These are phyloP conservation scores for Amia ocellicauda DNA, from an alignment of 2,113 vertebrate genomes.

Conservation along the genomic window DNA sequence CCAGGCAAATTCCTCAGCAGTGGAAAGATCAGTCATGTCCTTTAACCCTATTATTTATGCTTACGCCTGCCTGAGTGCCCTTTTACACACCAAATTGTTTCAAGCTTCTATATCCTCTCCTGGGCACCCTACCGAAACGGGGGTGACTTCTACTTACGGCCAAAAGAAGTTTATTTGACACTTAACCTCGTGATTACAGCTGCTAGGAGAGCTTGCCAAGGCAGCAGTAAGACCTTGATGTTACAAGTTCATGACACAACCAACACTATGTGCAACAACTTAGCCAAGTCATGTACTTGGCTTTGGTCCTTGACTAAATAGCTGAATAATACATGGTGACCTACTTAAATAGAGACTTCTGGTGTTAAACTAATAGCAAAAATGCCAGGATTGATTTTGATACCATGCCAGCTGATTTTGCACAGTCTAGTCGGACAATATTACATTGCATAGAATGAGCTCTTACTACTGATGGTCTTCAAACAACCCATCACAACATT, in stretches of 20 bases:
- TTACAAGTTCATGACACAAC: too few relatives aligned
- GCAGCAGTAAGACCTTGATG: too few relatives aligned
- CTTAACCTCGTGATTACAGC: background rate
- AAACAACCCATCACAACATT: too few relatives aligned
- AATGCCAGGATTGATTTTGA: background rate
- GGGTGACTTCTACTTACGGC: background rate
- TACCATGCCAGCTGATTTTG: background rate
- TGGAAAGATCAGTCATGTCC: background rate
- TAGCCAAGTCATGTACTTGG: too few relatives aligned
- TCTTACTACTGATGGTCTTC: too few relatives aligned
- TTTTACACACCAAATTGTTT: background rate
- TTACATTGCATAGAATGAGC: too few relatives aligned
- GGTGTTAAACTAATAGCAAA: background rate
- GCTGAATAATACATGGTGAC: background rate
- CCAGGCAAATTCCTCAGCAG: background rate
- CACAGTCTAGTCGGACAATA: background rate
- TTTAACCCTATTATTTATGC: background rate
- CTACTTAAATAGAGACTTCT: background rate
- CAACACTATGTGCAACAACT: too few relatives aligned
- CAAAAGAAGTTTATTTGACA: background rate
- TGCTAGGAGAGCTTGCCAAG: too few relatives aligned
- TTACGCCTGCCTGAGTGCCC: background rate
- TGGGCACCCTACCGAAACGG: background rate
- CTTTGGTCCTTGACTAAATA: background rate
- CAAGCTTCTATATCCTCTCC: background rate